phyloP scores from a whole-genome alignment of 92 coral and sea anemone species.

The Blastomussa wellsi region DNA sequence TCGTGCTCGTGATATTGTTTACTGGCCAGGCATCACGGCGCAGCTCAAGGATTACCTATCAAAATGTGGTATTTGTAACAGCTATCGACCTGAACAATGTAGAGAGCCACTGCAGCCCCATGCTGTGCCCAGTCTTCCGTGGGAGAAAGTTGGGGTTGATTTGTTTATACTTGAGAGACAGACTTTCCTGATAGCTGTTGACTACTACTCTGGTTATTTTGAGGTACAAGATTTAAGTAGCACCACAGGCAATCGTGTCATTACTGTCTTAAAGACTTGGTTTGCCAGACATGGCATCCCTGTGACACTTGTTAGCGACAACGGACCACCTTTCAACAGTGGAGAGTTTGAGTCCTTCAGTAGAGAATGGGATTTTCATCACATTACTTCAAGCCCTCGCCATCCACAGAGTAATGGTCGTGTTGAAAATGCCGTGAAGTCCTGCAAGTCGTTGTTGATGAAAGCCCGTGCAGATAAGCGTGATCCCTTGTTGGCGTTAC shows the following conservation, averaged over 20 bases:
- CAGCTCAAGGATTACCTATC: conserved; percentile 46
- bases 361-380: not conserved
- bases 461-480: not conserved
- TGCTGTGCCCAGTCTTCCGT: conserved; percentile 33
- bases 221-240: too few species aligned
- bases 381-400: not conserved
- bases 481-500: not conserved
- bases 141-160: too few species aligned
- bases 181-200: too few species aligned
- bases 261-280: too few species aligned
- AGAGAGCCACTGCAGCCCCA: conserved; percentile 48
- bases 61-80: too few species aligned
- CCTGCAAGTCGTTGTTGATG: not conserved
- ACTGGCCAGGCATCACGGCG: conserved; percentile 29
- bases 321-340: conserved; percentile 54
- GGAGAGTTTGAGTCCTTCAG: conserved; percentile 3
- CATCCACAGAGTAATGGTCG: conserved; percentile 32
- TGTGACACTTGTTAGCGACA: conserved; percentile 44
- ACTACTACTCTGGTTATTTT: too few species aligned
- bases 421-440: too few species aligned
- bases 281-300: conserved; percentile 50
- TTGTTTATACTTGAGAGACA: too few species aligned
- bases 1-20: too few species aligned
- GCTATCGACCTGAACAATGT: conserved; percentile 48
- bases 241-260: too few species aligned